phyloP scores from a whole-genome alignment of 1,140 invertebrate species.

The Drosophila ironensis region DNA sequence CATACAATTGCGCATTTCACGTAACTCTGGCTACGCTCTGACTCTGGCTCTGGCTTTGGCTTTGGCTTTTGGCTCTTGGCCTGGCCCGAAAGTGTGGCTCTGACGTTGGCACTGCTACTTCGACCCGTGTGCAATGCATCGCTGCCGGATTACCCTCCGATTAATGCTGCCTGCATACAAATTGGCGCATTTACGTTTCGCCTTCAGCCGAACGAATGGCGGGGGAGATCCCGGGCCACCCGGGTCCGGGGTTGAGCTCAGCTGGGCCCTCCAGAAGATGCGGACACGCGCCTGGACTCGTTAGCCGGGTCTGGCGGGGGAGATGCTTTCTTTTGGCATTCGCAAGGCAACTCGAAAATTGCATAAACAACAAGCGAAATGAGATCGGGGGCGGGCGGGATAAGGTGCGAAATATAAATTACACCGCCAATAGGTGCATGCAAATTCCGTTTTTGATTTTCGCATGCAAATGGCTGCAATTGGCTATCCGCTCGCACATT shows the following conservation, averaged over 20 bases:
- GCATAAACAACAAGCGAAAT: constrained; percentile 70
- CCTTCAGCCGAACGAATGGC: constrained; percentile 1
- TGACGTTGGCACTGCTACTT: background rate
- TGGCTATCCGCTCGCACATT: constrained; percentile 11
- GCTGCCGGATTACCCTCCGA: constrained; percentile 72
- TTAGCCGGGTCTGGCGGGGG: constrained; percentile 41
- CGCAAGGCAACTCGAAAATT: constrained; percentile 44
- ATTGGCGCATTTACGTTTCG: constrained; percentile 69
- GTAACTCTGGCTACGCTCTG: constrained; percentile 37
- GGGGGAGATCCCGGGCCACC: too few species aligned
- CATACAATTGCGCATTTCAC: constrained; percentile 72
- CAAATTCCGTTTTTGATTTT: constrained; percentile 54
- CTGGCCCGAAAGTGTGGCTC: constrained; percentile 1
- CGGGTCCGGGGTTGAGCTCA: background rate
- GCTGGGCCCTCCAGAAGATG: constrained; percentile 46
- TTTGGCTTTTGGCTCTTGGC: constrained; percentile 27
- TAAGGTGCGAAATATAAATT: constrained; percentile 68
- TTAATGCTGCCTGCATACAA: constrained; percentile 78
- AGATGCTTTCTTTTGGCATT: constrained; percentile 50
- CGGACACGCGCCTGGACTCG: constrained; percentile 67
- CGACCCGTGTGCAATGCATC: constrained; percentile 50
- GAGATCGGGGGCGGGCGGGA: constrained; percentile 40
- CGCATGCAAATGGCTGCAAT: constrained; percentile 28
- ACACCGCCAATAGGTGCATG: constrained; percentile 61
- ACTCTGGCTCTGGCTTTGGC: constrained; percentile 22